A percentile compares a stretch with the other conserved stretches of the same genome.
These are phyloP conservation scores for Eurois occulta DNA, from an alignment of 2,888 invertebrate genomes.

Conservation along the genomic window DNA sequence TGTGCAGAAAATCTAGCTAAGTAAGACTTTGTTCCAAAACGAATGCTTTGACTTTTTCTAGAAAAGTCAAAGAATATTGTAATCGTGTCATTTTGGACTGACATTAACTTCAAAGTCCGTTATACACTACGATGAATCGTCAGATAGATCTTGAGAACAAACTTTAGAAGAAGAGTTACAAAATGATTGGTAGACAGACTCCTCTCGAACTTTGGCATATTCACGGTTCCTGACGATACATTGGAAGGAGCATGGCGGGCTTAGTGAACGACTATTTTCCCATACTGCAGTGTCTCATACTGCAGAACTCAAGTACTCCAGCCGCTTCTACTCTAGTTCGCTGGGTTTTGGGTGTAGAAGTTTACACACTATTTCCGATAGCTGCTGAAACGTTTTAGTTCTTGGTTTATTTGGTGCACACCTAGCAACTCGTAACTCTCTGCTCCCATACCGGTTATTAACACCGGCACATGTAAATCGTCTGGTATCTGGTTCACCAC, in stretches of 20 bases:
- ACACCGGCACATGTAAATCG: too few species aligned
- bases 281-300: background rate
- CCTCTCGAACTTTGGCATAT: background rate
- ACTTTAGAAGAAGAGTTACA: background rate
- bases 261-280: background rate
- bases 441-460: too few species aligned
- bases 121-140: slow-evolving; percentile 23
- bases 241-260: background rate
- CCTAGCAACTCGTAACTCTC: too few species aligned
- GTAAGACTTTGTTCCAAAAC: slow-evolving; percentile 10
- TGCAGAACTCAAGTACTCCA: too few species aligned
- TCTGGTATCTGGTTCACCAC: too few species aligned
- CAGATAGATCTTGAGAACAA: background rate
- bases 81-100: slow-evolving; percentile 7
- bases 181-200: background rate
- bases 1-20: background rate
- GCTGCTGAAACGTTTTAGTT: too few species aligned
- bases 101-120: background rate
- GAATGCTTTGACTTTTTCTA: slow-evolving; percentile 38
- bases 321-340: too few species aligned
- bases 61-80: slow-evolving; percentile 48
- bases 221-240: slow-evolving; percentile 4
- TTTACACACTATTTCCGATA: too few species aligned
- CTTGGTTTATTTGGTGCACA: too few species aligned
- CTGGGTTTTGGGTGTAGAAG: too few species aligned